phyloP scores from a whole-genome alignment of 2,888 invertebrate genomes.

The Xanthostigma xanthostigma region DNA sequence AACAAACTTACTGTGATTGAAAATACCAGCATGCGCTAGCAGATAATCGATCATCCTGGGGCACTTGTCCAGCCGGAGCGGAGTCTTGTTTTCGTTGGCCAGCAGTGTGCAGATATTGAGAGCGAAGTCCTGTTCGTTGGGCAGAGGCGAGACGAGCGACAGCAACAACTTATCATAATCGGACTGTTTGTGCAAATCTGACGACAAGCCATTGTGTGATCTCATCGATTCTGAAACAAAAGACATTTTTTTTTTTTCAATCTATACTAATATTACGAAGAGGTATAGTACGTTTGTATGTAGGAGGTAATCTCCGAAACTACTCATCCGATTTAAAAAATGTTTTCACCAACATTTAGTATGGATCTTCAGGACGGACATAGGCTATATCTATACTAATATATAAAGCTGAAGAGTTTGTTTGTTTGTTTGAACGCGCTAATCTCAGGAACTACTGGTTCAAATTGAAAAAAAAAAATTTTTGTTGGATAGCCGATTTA shows the following conservation, averaged over 20 bases:
- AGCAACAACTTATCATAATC: conserved; percentile 80
- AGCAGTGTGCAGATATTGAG: conserved; percentile 92
- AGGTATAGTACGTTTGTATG: too few species aligned
- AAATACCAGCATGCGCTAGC: conserved; percentile 88
- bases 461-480: too few species aligned
- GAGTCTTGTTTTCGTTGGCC: conserved; percentile 85
- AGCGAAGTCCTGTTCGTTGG: conserved; percentile 97
- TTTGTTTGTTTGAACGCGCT: too few species aligned
- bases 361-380: too few species aligned
- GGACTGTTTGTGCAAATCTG: conserved; percentile 48
- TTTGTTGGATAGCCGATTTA: too few species aligned
- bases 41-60: conserved; percentile 79
- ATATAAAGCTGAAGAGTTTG: too few species aligned
- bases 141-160: conserved; percentile 86
- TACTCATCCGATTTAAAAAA: too few species aligned
- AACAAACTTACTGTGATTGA: conserved; percentile 58
- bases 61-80: conserved; percentile 69
- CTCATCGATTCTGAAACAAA: conserved; percentile 40
- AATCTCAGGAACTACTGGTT: too few species aligned
- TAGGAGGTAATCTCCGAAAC: too few species aligned
- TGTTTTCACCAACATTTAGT: too few species aligned
- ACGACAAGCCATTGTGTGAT: conserved; percentile 49
- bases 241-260: conserved; percentile 6
- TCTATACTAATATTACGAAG: too few species aligned
- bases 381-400: too few species aligned